A percentile compares a stretch with the other conserved stretches of the same genome.
Conservation (phyloP, 2,113 vertebrate genomes). For the Crotophaga sulcirostris region DNA sequence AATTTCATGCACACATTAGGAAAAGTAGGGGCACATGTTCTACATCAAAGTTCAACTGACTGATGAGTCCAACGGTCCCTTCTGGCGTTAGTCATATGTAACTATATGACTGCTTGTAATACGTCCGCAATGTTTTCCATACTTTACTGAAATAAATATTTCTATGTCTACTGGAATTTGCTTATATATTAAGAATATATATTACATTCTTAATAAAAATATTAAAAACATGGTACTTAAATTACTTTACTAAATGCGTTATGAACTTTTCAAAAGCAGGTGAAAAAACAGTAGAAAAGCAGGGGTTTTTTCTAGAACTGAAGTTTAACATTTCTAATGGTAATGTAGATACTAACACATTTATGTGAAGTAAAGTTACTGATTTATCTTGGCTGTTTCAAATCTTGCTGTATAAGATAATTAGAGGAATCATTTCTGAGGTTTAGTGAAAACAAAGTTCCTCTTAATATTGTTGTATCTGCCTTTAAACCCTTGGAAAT, state of each 20-base stretch:
- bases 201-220: not conserved
- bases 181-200: too few species aligned
- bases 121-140: not conserved
- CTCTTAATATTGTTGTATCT: too few species aligned
- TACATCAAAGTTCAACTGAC: not conserved
- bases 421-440: not conserved
- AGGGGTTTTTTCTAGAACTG: not conserved
- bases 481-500: too few species aligned
- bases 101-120: not conserved
- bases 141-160: not conserved
- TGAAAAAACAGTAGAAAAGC: not conserved
- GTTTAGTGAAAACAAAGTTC: not conserved
- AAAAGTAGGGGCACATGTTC: not conserved
- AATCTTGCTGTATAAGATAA: not conserved
- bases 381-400: not conserved
- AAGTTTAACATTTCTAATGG: not conserved
- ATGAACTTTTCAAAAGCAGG: not conserved
- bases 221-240: not conserved
- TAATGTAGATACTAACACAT: not conserved
- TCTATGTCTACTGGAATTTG: not conserved
- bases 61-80: not conserved
- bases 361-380: not conserved
- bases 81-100: not conserved
- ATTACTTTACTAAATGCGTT: not conserved
- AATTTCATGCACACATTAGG: not conserved